These are phyloP conservation scores for Drosophila sucinea DNA, from an alignment of 1,140 invertebrate species.

Conservation along the genomic window DNA sequence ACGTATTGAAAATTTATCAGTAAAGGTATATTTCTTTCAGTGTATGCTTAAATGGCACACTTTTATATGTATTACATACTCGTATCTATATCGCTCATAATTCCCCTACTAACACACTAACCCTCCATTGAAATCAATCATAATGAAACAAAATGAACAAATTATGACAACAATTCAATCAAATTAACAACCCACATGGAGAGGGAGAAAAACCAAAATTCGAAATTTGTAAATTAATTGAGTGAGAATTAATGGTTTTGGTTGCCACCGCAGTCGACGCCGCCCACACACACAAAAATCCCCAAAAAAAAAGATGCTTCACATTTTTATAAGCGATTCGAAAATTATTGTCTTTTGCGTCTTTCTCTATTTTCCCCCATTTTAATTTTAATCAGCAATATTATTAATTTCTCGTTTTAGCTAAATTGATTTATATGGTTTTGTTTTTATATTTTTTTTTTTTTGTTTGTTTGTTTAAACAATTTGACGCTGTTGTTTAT, in stretches of 20 bases:
- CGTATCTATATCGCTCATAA: slow-evolving; percentile 27
- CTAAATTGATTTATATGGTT: slow-evolving; percentile 69
- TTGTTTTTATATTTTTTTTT: background rate
- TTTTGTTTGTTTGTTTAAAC: slow-evolving; percentile 12
- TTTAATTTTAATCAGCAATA: slow-evolving; percentile 66
- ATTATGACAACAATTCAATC: slow-evolving; percentile 47
- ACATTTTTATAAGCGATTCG: slow-evolving; percentile 61
- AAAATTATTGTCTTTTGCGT: slow-evolving; percentile 59
- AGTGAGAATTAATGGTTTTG: slow-evolving; percentile 18
- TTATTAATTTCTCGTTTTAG: slow-evolving; percentile 50
- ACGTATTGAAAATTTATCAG: background rate
- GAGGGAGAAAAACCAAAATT: background rate
- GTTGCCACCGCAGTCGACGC: background rate
- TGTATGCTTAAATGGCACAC: slow-evolving; percentile 39
- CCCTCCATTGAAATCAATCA: slow-evolving; percentile 57
- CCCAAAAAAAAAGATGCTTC: slow-evolving; percentile 25
- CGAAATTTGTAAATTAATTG: slow-evolving; percentile 31
- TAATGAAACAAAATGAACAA: slow-evolving; percentile 39
- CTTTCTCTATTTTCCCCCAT: slow-evolving; percentile 38
- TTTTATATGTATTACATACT: slow-evolving; percentile 32
- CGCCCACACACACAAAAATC: slow-evolving; percentile 4
- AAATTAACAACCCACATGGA: slow-evolving; percentile 48
- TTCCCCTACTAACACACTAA: slow-evolving; percentile 47
- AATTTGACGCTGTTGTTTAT: slow-evolving; percentile 36
- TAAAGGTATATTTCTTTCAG: slow-evolving; percentile 14